Evolutionary conservation across 2,113 vertebrate species (phyloP), one percentile per base, ranked within the genome.

Genomic region (Jacana jacana): DNA sequence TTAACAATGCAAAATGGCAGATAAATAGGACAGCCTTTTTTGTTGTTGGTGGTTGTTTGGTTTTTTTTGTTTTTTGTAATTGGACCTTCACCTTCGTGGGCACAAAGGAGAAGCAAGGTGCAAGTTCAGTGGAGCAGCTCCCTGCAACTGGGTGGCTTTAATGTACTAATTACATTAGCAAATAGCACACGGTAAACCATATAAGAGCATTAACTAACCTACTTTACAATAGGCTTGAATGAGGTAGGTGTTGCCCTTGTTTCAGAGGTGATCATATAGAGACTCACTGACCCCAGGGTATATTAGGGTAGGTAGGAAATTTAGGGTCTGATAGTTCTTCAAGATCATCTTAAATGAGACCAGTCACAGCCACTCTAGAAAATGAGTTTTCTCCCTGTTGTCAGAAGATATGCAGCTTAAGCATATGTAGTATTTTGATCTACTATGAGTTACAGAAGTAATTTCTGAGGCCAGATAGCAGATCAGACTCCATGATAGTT

Each of bases 131-230:
- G 48, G 93, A 96, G 75, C 30, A 81, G 51, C 39, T 77, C 25
- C 58, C 46, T 18, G 37, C 64, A 91, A 27, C 76, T 63, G 55
- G 27, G 90, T 82, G 60, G 64, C 60, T 95, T 91, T 83, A 81
- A 60, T 48, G 23, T 83, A 54, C 64, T 96, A 94, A 97, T 94
- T 93, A 94, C n/a, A n/a, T n/a, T n/a, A n/a, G n/a, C n/a, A n/a
- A n/a, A n/a, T n/a, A n/a, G 33, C 64, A 35, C 85, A 90, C 2
- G 22, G 75, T 86, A 96, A 93, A 93, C 72, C 51, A 28, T 71
- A 51, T 42, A 77, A 77, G 44, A 35, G 24, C 60, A 83, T 90
- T 86, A 86, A 48, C 23, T 80, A 73, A 81, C 11, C 18, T 24
- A 37, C 42, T 44, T 33, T 81, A 2, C 25, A 46, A 31, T 35